phyloP scores from a whole-genome alignment of 2,113 vertebrate genomes.

The Amphilophus citrinellus region DNA sequence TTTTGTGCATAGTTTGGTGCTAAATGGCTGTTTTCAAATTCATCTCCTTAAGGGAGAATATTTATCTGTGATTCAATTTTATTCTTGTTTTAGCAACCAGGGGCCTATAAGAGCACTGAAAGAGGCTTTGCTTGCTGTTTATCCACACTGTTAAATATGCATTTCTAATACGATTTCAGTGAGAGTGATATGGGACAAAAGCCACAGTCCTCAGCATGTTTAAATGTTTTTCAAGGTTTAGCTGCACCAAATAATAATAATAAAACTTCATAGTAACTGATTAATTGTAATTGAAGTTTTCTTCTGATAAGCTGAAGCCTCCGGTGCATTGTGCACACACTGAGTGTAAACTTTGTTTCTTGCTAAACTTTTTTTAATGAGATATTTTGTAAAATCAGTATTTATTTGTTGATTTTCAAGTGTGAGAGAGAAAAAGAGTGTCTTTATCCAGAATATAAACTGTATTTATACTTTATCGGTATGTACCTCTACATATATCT shows the following conservation, averaged over 20 bases:
- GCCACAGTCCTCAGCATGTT: neutral
- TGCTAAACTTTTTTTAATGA: neutral
- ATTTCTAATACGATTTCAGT: constrained; percentile 6
- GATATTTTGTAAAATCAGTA: neutral
- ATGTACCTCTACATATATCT: neutral
- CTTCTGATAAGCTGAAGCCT: neutral
- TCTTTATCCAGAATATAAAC: neutral
- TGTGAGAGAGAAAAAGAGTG: neutral
- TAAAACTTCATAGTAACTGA: neutral
- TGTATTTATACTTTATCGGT: neutral
- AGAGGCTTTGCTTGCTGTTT: neutral
- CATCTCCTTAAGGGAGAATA: constrained; percentile 16
- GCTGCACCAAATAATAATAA: neutral
- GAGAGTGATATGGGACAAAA: neutral
- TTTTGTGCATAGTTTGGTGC: constrained; percentile 7
- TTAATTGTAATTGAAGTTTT: neutral
- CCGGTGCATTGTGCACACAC: neutral
- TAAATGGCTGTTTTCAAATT: constrained; percentile 17
- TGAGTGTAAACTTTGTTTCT: neutral
- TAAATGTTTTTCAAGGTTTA: constrained; percentile 1
- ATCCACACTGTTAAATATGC: neutral
- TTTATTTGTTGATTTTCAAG: neutral
- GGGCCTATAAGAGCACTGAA: neutral
- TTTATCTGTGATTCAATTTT: constrained; percentile 16
- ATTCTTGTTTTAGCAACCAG: constrained; percentile 7